Base-by-base conservation (phyloP, 2,113 vertebrate genomes). In the Phrynocephalus versicolor region DNA sequence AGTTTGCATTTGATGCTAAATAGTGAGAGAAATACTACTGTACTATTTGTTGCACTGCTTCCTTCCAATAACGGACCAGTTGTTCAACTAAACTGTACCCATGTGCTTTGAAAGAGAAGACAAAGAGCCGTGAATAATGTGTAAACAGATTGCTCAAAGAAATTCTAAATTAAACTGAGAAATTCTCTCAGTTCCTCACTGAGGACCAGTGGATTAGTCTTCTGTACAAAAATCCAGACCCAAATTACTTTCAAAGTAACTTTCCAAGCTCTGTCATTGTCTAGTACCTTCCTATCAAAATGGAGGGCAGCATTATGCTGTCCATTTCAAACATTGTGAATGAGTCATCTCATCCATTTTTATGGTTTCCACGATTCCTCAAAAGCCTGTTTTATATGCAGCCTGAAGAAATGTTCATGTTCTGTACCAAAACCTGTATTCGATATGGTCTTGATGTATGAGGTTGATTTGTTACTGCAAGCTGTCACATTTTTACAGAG, bases 391-490 rank as follows among this genome's bases (percentile, higher is more conserved):
- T 87, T 83, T 70, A 3, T 55, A 74, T 89, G 23, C 69, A 88
- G 89, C 57, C 81, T 76, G 37, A 80, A 83, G 25, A 35, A 81
- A 67, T 30, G 55, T 73, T 91, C n/a, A 58, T 80, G 10, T 79
- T 83, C 78, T 65, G 75, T 84, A 85, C n/a, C 39, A 86, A 91
- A 90, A 25, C 25, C 62, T 82, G 5, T 86, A 84, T 86, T 93
- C 33, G 88, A 84, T 89, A 76, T 88, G 16, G 79, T 82, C 78
- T 84, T 90, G 87, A 90, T 84, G 35, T 71, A 90, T 77, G 86
- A 93, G 21, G 14, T 90, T 87, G 16, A 92, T 86, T 93, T 93
- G 71, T 85, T 89, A 74, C n/a, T 89, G 58, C 58, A 83, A 91
- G 86, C 75, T 73, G 81, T 91, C 89, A 89, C 51, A 80, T 30